Percentiles rank a stretch among this genome's conserved stretches.
phyloP scores from a whole-genome alignment of 1,140 invertebrate genomes.

The Diorhabda carinulata region DNA sequence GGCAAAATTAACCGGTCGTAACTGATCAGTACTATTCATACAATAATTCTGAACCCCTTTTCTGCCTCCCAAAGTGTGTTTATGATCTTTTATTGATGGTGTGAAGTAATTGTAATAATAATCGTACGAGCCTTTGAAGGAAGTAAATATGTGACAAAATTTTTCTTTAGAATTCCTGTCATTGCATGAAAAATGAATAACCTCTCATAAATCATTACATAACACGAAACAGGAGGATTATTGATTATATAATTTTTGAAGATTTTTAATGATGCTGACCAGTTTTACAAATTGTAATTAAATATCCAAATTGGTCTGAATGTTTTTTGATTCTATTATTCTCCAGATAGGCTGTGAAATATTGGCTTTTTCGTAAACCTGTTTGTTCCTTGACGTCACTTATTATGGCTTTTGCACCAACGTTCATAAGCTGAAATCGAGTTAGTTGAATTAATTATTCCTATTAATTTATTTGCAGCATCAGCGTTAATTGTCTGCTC shows the following conservation, averaged over 20 bases:
- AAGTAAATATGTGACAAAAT: constrained; percentile 22
- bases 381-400: constrained; percentile 20
- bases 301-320: constrained; percentile 16
- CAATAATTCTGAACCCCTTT: constrained; percentile 7
- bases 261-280: constrained; percentile 26
- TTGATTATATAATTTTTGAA: constrained; percentile 22
- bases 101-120: constrained; percentile 27
- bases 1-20: constrained; percentile 24
- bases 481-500: constrained; percentile 43
- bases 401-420: constrained; percentile 31
- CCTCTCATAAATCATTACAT: constrained; percentile 31
- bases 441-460: constrained; percentile 31
- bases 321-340: too few species aligned
- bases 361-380: constrained; percentile 18
- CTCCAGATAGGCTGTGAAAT: constrained; percentile 10
- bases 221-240: constrained; percentile 13
- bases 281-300: constrained; percentile 22
- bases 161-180: constrained; percentile 32
- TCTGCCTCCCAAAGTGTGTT: constrained; percentile 22
- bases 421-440: constrained; percentile 27
- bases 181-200: constrained; percentile 31
- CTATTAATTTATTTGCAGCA: constrained; percentile 38
- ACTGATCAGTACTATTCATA: constrained; percentile 28
- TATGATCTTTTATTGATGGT: constrained; percentile 33
- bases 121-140: constrained; percentile 17